Evolutionary conservation across 1,140 invertebrate species (phyloP), one percentile per base, ranked within the genome.

Genomic region (Calliopsis andreniformis): DNA sequence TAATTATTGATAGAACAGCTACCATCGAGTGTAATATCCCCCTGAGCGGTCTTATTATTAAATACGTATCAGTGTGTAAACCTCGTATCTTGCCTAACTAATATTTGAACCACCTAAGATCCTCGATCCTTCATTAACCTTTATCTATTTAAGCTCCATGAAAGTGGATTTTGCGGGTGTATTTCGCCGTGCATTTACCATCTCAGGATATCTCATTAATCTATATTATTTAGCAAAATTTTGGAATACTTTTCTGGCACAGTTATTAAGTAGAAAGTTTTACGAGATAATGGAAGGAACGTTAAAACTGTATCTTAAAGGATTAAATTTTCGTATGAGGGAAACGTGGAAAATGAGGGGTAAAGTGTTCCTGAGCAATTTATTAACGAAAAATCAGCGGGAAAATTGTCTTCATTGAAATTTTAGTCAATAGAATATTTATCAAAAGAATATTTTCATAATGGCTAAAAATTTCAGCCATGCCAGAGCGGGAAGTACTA

Each of bases 21-120:
- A 23, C 20, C 23, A 23, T 20, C 6, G 28, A 32, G 45, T 20
- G 5, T 35, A 53, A 53, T 18, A 18, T 39, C 32, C 51, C n/a
- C 16, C 23, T 53, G 35, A 53, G 47, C 30, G 18, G 16, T n/a
- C 47, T 35, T 53, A 53, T 67, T 67, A 67, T 67, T 67, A 67
- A 67, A 39, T 32, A 39, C 47, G 18, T 67, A 35, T 66, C 63
- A 35, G 14, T 28, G 14, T 16, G 23, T 39, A 25, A 10, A 16
- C 32, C n/a, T 53, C 3, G 7, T 39, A 39, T 30, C 30, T 67
- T 53, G 16, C 64, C 32, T 16, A 20, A 53, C 23, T n/a, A 51
- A 35, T 53, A 53, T 39, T 67, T 67, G 53, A 67, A 25, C 47
- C 23, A 25, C 47, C 5, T 30, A 2, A 12, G 47, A 53, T 51